Evolutionary conservation across 2,797 vertebrate genomes (phyloP).

Genomic region (Melanotaenia pygmaea): DNA sequence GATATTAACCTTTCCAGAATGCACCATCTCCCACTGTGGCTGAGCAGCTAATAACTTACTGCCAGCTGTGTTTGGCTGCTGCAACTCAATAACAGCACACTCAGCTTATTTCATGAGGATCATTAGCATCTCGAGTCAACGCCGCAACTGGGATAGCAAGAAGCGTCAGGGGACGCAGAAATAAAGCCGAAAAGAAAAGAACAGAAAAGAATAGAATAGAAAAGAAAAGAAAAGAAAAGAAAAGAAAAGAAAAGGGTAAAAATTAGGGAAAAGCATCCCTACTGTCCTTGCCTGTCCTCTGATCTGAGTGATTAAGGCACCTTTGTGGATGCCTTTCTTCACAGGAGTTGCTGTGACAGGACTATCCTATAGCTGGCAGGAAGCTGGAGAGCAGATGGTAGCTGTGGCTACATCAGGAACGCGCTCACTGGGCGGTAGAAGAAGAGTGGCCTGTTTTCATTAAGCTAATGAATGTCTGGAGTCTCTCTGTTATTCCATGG

Average conservation of each 20-base stretch:
- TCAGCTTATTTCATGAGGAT: conserved; percentile 66
- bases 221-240: background rate
- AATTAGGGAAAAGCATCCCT: conserved; percentile 12
- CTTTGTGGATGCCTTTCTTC: conserved; percentile 67
- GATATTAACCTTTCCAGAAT: conserved; percentile 77
- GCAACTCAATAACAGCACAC: conserved; percentile 64
- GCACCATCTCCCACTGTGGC: conserved; percentile 65
- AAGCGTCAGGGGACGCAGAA: conserved; percentile 37
- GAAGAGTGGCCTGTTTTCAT: conserved; percentile 86
- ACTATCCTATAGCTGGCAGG: conserved; percentile 81
- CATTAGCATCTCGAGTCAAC: conserved; percentile 61
- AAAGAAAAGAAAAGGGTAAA: too few species aligned
- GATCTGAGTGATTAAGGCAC: conserved; percentile 70
- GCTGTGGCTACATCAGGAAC: conserved; percentile 62
- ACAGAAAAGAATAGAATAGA: background rate
- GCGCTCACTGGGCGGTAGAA: conserved; percentile 76
- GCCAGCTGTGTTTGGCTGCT: conserved; percentile 76
- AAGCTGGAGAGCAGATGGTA: conserved; percentile 84
- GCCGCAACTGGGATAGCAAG: conserved; percentile 44
- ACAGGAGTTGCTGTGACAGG: conserved; percentile 73
- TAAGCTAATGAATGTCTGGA: conserved; percentile 88
- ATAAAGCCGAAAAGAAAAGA: conserved; percentile 25
- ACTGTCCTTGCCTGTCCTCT: conserved; percentile 68
- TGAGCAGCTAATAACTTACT: conserved; percentile 63
- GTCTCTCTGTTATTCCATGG: conserved; percentile 73